Conservation (phyloP, 1,140 invertebrate genomes). For the Aphaenogaster floridana region DNA sequence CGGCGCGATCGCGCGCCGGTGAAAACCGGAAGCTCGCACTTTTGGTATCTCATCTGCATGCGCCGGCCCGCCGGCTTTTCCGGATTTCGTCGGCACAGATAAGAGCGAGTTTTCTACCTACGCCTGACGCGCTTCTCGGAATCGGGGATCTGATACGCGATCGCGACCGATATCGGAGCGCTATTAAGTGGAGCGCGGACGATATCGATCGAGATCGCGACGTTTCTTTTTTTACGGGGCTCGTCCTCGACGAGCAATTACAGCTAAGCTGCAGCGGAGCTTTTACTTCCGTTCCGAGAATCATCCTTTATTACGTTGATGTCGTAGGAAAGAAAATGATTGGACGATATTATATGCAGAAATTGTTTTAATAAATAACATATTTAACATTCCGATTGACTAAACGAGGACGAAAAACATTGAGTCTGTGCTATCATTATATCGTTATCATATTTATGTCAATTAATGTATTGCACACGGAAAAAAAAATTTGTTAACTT, state of each 20-base stretch:
- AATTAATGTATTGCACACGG: background rate
- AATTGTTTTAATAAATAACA: background rate
- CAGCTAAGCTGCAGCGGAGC: background rate
- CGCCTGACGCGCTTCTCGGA: background rate
- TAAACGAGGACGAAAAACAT: background rate
- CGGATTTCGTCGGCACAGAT: constrained; percentile 50
- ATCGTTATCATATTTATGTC: background rate
- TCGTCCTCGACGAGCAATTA: background rate
- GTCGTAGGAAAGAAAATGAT: background rate
- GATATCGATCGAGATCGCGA: constrained; percentile 50
- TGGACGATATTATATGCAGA: constrained; percentile 16
- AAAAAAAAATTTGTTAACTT: no score
- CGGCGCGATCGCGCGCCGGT: constrained; percentile 1
- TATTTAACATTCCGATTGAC: background rate
- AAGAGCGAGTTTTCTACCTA: constrained; percentile 41
- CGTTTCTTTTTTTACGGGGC: background rate
- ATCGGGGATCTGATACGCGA: constrained; percentile 37
- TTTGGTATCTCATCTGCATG: constrained; percentile 39
- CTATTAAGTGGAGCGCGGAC: constrained; percentile 30
- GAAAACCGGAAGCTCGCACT: constrained; percentile 48
- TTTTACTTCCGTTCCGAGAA: constrained; percentile 26
- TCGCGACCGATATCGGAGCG: constrained; percentile 34
- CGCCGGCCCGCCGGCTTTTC: constrained; percentile 22
- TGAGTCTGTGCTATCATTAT: background rate
- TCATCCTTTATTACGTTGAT: background rate